Percentiles rank a stretch among this genome's conserved stretches.
Conservation (phyloP, 2,113 vertebrate species). For the Talpa occidentalis region DNA sequence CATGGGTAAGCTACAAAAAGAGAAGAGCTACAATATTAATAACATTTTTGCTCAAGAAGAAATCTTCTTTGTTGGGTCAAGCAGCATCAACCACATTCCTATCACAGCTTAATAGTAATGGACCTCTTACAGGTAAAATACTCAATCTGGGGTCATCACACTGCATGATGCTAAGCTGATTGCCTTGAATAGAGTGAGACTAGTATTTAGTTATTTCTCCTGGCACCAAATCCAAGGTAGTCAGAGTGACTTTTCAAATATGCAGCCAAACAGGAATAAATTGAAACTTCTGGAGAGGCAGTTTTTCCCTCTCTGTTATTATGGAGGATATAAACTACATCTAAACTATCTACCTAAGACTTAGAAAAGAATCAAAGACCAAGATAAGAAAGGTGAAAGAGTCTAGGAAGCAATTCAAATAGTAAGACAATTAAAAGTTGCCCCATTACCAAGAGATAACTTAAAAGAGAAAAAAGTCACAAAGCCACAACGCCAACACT, state of each 20-base stretch:
- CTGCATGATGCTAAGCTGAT: background rate
- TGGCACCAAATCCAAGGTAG: constrained; percentile 2
- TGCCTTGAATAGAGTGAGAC: background rate
- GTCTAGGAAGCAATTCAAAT: background rate
- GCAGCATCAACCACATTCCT: background rate
- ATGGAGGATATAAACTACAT: background rate
- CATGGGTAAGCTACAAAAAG: constrained; percentile 21
- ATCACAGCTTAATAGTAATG: background rate
- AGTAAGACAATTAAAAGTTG: background rate
- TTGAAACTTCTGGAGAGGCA: background rate
- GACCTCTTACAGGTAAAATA: background rate
- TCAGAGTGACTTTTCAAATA: constrained; percentile 30
- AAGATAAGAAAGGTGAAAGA: background rate
- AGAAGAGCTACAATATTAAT: constrained; percentile 32
- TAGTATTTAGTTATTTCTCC: constrained; percentile 31
- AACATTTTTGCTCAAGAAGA: constrained; percentile 50
- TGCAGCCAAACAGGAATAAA: background rate
- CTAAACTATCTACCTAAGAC: background rate
- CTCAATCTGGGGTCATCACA: background rate
- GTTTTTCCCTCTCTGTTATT: background rate
- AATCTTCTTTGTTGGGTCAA: background rate
- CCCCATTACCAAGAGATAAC: background rate
- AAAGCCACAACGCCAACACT: background rate
- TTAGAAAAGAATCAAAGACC: constrained; percentile 21
- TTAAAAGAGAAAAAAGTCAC: background rate